These are phyloP conservation scores for Taurulus bubalis DNA, from an alignment of 2,113 vertebrate genomes.

Conservation along the genomic window DNA sequence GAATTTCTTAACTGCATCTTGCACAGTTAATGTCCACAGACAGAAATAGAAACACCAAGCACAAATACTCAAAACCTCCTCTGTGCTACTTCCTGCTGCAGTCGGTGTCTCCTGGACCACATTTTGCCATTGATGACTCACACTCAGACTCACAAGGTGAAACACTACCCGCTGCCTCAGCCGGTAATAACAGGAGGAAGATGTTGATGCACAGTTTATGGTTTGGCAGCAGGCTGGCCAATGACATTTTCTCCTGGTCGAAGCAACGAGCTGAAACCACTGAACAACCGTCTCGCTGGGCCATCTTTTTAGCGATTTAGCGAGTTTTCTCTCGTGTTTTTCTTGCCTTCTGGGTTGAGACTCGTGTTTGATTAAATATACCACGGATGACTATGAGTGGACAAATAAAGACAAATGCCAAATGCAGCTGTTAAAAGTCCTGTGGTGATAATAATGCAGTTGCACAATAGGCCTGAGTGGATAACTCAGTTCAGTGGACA, in stretches of 20 bases:
- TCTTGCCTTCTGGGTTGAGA: not conserved
- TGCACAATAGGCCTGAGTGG: not conserved
- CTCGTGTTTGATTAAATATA: not conserved
- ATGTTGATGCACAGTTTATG: not conserved
- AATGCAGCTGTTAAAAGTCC: slow-evolving; percentile 11
- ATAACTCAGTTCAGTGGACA: slow-evolving; percentile 24
- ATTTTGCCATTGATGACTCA: no score
- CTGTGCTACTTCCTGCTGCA: no score
- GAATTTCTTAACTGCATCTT: no score
- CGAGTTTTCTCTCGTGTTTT: not conserved
- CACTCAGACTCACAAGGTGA: no score
- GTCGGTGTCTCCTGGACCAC: no score
- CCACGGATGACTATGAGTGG: not conserved
- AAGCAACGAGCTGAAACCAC: not conserved
- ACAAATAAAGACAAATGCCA: slow-evolving; percentile 6
- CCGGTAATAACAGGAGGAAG: no score
- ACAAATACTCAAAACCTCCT: no score
- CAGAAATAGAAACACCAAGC: no score
- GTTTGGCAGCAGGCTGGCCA: no score
- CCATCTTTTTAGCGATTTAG: not conserved
- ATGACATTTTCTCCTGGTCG: not conserved
- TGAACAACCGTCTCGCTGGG: not conserved
- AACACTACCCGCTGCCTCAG: no score
- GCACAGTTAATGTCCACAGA: no score
- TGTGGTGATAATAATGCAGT: slow-evolving; percentile 11